A percentile compares a stretch with the other conserved stretches of the same genome.
These are phyloP conservation scores for Pantherophis guttatus DNA, from an alignment of 2,113 vertebrate genomes.

Conservation along the genomic window DNA sequence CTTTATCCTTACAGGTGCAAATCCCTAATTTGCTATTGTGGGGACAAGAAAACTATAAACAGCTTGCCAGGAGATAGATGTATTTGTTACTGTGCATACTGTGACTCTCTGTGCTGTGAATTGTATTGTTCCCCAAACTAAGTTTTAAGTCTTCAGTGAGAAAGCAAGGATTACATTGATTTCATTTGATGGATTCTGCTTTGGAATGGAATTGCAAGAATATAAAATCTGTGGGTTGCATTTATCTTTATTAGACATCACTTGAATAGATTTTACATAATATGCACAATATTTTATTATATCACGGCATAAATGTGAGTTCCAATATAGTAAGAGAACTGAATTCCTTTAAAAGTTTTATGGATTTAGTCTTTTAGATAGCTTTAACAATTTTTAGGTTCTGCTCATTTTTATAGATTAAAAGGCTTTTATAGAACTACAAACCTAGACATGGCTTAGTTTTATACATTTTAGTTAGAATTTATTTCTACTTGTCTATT, in stretches of 20 bases:
- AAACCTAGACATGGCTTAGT: neutral
- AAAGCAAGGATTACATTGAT: neutral
- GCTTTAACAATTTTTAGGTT: neutral
- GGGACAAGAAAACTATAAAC: neutral
- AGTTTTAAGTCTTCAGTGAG: neutral
- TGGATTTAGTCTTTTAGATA: neutral
- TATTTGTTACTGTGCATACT: neutral
- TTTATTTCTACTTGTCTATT: neutral
- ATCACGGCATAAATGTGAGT: neutral
- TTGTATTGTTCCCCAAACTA: neutral
- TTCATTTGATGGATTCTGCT: neutral
- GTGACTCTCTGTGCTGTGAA: neutral
- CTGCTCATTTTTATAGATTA: neutral
- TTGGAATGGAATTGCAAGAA: neutral
- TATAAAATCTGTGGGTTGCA: neutral
- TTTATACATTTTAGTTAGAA: neutral
- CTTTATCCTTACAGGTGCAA: neutral
- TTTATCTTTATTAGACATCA: neutral
- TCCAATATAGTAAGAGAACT: neutral
- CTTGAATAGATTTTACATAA: neutral
- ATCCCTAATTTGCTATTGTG: neutral
- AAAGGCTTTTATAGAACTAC: neutral
- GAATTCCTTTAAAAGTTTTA: neutral
- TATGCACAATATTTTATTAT: neutral
- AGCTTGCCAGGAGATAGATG: neutral